Base-by-base conservation (phyloP, 2,888 invertebrate genomes). In the Salticus scenicus region DNA sequence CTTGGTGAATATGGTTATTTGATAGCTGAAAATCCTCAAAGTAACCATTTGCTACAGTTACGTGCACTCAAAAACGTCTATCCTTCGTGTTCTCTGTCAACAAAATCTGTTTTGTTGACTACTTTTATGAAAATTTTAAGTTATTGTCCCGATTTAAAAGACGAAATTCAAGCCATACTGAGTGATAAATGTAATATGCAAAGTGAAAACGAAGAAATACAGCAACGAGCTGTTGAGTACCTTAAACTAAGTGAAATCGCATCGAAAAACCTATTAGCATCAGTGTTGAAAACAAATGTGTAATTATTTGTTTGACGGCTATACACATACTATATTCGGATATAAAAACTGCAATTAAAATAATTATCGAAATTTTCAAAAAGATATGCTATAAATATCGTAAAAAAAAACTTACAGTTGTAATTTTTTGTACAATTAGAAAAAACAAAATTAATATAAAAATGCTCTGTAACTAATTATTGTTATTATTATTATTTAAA, bases 221-320 rank as follows among this genome's bases (percentile, higher is more conserved):
- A 84, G 37, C 83, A 84, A 24, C 66, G 83, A 69, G 73, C 77
- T 20, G 57, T 69, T n/a, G 83, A 84, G 57, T 84, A 84, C 41
- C 57, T 77, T 17, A 67, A 67, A 33, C 31, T 84, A 8, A 67
- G 67, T 27, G 57, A 77, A 27, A n/a, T 31, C 5, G 47, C 30
- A 42, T 47, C 27, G 10, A 17, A n/a, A 7, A 28, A 57, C 0
- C 17, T 12, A 17, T 57, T 84, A 10, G 73, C 66, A 24, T 33
- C 47, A 14, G 41, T 84, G 17, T 20, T 84, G n/a, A n/a, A n/a
- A n/a, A n/a, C n/a, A n/a, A n/a, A n/a, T n/a, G n/a, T n/a, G n/a
- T n/a, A n/a, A n/a, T n/a, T n/a, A n/a, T n/a, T n/a, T n/a, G n/a
- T n/a, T n/a, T n/a, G n/a, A n/a, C n/a, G n/a, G n/a, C n/a, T n/a